A percentile compares a stretch with the other conserved stretches of the same genome.
These are phyloP conservation scores for Rosalia funebris DNA, from an alignment of 2,888 invertebrate species.

Conservation along the genomic window DNA sequence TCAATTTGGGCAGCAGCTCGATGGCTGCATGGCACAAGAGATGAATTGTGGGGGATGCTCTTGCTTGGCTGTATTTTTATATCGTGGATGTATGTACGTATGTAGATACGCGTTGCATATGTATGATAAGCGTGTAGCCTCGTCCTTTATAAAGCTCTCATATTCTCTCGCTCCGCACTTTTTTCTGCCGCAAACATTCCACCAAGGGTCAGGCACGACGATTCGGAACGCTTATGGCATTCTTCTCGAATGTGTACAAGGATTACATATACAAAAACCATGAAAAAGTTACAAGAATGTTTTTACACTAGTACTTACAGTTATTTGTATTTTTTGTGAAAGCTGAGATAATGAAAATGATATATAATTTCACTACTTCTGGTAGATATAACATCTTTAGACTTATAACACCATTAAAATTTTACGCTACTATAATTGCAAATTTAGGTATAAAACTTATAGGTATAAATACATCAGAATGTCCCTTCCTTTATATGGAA, in stretches of 20 bases:
- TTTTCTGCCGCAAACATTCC: slow-evolving; percentile 37
- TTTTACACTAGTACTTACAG: too few species aligned
- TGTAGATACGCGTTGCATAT: slow-evolving; percentile 63
- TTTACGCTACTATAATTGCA: too few species aligned
- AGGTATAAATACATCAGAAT: too few species aligned
- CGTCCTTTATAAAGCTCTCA: slow-evolving; percentile 57
- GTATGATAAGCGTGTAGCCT: slow-evolving; percentile 61
- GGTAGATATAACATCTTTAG: too few species aligned
- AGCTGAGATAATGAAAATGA: too few species aligned
- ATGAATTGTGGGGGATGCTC: slow-evolving; percentile 58
- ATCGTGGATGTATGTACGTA: slow-evolving; percentile 59
- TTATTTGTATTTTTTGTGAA: too few species aligned
- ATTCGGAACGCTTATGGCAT: neutral
- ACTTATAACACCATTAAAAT: too few species aligned
- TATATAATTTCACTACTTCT: too few species aligned
- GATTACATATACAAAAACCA: too few species aligned
- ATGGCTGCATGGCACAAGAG: slow-evolving; percentile 40
- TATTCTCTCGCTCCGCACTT: slow-evolving; percentile 46
- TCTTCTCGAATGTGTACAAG: neutral
- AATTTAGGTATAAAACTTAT: too few species aligned
- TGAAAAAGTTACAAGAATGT: too few species aligned
- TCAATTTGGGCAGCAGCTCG: slow-evolving; percentile 55
- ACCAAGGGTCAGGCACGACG: slow-evolving; percentile 10
- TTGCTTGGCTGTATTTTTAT: slow-evolving; percentile 56
- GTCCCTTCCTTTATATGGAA: too few species aligned